Evolutionary conservation across 2,888 invertebrate genomes (phyloP), one percentile per base, ranked within the genome.

Genomic region (Sesia apiformis): DNA sequence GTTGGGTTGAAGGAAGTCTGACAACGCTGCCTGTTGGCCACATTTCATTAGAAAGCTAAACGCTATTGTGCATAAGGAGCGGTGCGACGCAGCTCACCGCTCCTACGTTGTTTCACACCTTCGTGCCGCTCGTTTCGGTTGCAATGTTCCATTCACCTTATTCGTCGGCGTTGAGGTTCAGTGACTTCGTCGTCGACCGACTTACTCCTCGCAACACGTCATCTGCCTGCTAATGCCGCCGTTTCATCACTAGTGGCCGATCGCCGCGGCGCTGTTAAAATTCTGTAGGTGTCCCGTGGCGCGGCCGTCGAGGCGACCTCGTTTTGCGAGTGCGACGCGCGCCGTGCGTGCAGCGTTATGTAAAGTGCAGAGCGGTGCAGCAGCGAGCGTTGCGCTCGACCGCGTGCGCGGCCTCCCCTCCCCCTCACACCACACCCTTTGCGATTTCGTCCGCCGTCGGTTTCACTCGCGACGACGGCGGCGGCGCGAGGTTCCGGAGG

Each of bases 81-180:
- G 77, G 65, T 65, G 66, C 65, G 69, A 62, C 57, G 69, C 66
- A 66, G 67, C 58, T 66, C 63, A 62, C 64, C 63, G 63, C 66
- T 75, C 70, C 76, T 73, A 73, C 78, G 74, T 64, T 52, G 64
- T 52, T 40, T 41, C 66, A 70, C 67, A 71, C 66, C 72, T 63
- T 8, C 43, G 65, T 76, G 66, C 70, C 66, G 68, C 68, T 72
- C 76, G 76, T 73, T 78, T 82, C 77, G 84, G 78, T 76, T 40
- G 87, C 86, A 84, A 78, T 77, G 84, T 85, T 85, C 86, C 87
- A 85, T 86, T 87, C 87, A 88, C 88, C 87, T 84, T 83, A 84
- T 85, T 83, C 68, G 83, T 75, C 73, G 74, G 64, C 79, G 76
- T 66, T 75, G 78, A 84, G 84, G 88, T 87, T 88, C 88, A 88